Base-by-base conservation (phyloP, 2,888 invertebrate species). In the Rhingia rostrata region DNA sequence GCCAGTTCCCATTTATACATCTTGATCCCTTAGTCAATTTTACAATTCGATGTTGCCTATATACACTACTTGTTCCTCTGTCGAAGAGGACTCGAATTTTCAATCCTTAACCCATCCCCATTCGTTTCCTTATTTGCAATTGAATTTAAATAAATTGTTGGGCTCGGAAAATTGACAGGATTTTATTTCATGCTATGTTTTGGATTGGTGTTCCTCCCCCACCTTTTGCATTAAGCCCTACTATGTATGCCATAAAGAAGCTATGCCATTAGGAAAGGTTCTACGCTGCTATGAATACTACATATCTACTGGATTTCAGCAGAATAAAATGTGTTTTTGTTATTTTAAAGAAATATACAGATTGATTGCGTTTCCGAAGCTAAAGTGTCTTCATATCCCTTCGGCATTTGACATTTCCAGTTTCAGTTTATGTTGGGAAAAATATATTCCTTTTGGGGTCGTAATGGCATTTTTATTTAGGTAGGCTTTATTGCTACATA, bases 81-180 rank as follows among this genome's bases (percentile, higher is more conserved):
- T 53, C 43, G 60, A 35, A 35, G 56, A 58, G 45, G 47, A 37
- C 45, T 63, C 30, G 43, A 69, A 66, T 45, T 45, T 12, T 39
- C 7, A 72, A 64, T 33, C 61, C 61, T 12, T 37, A 53, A 64
- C 43, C 56, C 56, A 73, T 73, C 67, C 60, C 39, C 4, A 35
- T 54, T 70, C 43, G 45, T 54, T 84, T 70, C 75, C 64, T 80
- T 84, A 70, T 84, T 84, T 84, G 74, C 80, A 84, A 84, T 84
- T 84, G 84, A 84, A 84, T 84, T 84, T 84, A 84, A 84, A 84
- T 80, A 84, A 84, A 84, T 84, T 84, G 80, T 75, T 67, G 74
- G 84, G 80, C 75, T 70, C 74, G 64, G 80, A 75, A 80, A 84
- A 84, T 74, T 84, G 84, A 84, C 74, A 84, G 80, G 80, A 75